These are phyloP conservation scores for Gobiocypris rarus DNA, from an alignment of 2,113 vertebrate genomes.

Conservation along the genomic window DNA sequence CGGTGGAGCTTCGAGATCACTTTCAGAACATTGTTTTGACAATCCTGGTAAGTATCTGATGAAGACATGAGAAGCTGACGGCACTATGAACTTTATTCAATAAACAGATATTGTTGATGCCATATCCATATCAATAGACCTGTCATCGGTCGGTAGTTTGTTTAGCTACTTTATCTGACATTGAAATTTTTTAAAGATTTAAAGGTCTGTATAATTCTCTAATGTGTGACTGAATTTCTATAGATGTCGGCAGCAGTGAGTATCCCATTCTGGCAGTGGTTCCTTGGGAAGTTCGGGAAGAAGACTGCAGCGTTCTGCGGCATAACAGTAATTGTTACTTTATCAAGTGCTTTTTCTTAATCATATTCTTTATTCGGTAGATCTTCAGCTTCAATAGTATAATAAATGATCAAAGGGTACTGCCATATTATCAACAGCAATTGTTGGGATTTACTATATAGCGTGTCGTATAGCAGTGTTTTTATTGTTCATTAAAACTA, in stretches of 20 bases:
- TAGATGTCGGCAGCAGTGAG: constrained; percentile 90
- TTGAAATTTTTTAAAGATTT: background rate
- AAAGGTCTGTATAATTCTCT: background rate
- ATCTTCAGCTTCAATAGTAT: background rate
- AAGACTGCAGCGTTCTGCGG: constrained; percentile 87
- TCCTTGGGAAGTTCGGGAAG: constrained; percentile 92
- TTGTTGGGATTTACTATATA: background rate
- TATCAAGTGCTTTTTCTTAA: background rate
- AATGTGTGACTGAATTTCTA: background rate
- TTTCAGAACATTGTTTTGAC: constrained; percentile 92
- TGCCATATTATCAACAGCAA: background rate
- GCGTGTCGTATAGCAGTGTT: background rate
- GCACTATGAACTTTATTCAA: background rate
- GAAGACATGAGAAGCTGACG: background rate
- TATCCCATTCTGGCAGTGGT: constrained; percentile 94
- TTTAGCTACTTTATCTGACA: background rate
- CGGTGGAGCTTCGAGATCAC: constrained; percentile 84
- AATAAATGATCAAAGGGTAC: background rate
- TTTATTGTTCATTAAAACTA: too few species aligned
- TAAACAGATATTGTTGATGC: background rate
- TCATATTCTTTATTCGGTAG: background rate
- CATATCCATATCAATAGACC: background rate
- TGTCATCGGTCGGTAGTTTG: background rate
- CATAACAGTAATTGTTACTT: constrained; percentile 83
- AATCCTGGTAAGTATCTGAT: constrained; percentile 85